Evolutionary conservation across 1,140 invertebrate species (phyloP).

Genomic region (Ceratosolen solmsi): DNA sequence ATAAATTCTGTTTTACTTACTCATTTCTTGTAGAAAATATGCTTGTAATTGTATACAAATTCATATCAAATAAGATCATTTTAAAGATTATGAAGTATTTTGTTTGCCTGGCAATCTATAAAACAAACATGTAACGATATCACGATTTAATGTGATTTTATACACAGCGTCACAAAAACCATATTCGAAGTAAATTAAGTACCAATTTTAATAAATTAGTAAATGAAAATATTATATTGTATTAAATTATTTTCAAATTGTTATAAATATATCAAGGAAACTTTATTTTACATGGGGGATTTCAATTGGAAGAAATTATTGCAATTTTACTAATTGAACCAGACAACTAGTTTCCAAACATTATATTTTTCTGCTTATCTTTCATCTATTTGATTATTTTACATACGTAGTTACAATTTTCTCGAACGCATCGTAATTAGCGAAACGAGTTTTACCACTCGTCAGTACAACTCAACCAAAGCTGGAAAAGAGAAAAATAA

Average conservation of each 20-base stretch:
- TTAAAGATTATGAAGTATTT: neutral
- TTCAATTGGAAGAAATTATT: constrained; percentile 19
- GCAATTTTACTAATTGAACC: constrained; percentile 27
- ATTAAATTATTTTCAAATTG: neutral
- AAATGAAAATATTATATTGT: neutral
- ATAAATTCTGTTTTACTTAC: neutral
- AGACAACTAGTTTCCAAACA: constrained; percentile 29
- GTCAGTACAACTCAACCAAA: neutral
- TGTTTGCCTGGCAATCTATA: neutral
- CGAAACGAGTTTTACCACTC: constrained; percentile 39
- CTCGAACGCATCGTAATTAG: constrained; percentile 38
- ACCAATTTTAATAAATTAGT: neutral
- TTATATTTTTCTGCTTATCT: constrained; percentile 31
- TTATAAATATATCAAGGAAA: neutral
- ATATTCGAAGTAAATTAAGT: neutral
- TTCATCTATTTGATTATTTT: constrained; percentile 38
- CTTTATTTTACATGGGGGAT: neutral
- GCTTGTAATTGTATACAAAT: neutral
- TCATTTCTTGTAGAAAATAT: neutral
- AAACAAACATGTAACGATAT: neutral
- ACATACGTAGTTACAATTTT: constrained; percentile 45
- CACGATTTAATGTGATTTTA: neutral
- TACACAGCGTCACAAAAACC: neutral
- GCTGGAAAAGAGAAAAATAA: neutral
- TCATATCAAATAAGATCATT: neutral